Conservation (phyloP, 2,797 vertebrate genomes). For the Tenualosa thibaudeaui region DNA sequence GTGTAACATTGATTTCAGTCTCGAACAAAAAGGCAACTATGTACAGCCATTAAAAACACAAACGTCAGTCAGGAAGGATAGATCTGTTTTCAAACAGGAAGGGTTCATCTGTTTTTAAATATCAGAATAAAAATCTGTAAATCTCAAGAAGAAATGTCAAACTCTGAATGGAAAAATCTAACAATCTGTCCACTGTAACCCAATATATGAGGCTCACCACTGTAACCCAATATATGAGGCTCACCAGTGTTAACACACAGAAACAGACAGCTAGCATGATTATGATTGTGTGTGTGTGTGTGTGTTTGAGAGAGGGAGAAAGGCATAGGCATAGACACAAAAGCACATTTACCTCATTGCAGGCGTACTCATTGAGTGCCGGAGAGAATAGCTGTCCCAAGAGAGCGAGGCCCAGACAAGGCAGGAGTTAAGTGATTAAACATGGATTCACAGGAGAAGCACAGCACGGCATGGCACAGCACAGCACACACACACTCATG, state of each 20-base stretch:
- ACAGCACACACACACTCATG: constrained; percentile 5
- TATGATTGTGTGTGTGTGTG: too few species aligned
- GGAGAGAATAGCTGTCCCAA: constrained; percentile 89
- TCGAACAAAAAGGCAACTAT: not conserved
- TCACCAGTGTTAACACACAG: not conserved
- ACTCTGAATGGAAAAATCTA: not conserved
- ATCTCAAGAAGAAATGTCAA: not conserved
- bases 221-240: not conserved
- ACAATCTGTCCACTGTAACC: constrained; percentile 3
- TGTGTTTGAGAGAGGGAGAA: not conserved
- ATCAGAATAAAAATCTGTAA: not conserved
- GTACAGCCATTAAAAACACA: not conserved
- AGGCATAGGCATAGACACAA: not conserved
- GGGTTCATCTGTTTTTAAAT: not conserved
- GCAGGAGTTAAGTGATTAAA: constrained; percentile 70
- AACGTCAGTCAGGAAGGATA: too few species aligned
- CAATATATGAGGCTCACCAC: not conserved
- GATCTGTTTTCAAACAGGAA: not conserved
- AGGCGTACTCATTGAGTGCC: constrained; percentile 97
- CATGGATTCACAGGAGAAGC: constrained; percentile 15
- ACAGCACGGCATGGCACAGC: not conserved
- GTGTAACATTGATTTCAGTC: not conserved
- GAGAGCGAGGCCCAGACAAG: constrained; percentile 70
- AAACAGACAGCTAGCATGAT: not conserved
- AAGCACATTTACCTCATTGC: constrained; percentile 89